Conservation (phyloP, 2,113 vertebrate genomes). For the Brienomyrus longianalis region DNA sequence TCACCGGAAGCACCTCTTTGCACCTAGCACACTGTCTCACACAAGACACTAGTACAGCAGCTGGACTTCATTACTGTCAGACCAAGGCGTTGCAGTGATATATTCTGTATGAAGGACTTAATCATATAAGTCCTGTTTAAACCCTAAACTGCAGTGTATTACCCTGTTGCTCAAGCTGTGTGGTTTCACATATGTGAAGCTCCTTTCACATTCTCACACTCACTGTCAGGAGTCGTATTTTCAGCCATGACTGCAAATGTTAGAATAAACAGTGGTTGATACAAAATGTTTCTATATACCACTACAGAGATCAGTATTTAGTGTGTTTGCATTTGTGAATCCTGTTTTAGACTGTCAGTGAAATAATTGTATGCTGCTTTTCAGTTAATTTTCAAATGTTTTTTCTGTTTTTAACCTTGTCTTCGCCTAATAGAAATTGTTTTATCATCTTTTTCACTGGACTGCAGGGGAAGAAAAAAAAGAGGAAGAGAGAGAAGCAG, state of each 20-base stretch:
- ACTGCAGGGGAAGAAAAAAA: conserved; percentile 91
- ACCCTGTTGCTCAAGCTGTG: not conserved
- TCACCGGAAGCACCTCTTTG: not conserved
- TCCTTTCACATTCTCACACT: not conserved
- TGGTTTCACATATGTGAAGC: not conserved
- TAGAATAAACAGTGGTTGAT: not conserved
- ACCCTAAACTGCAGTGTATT: not conserved
- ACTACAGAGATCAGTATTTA: not conserved
- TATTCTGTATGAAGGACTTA: not conserved
- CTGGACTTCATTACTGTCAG: not conserved
- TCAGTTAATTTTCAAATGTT: not conserved
- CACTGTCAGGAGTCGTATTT: not conserved
- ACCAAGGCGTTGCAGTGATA: not conserved
- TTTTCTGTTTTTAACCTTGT: not conserved
- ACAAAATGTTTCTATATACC: not conserved
- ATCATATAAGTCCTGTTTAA: not conserved
- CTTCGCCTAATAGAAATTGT: not conserved
- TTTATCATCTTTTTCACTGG: not conserved
- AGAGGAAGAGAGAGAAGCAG: conserved; percentile 91
- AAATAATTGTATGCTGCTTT: not conserved
- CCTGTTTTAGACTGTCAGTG: not conserved
- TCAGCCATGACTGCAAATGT: not conserved
- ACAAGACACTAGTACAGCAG: not conserved
- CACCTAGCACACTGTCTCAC: not conserved
- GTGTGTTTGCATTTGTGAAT: not conserved